Conservation (phyloP, 2,888 invertebrate genomes). For the Anarsia innoxiella region DNA sequence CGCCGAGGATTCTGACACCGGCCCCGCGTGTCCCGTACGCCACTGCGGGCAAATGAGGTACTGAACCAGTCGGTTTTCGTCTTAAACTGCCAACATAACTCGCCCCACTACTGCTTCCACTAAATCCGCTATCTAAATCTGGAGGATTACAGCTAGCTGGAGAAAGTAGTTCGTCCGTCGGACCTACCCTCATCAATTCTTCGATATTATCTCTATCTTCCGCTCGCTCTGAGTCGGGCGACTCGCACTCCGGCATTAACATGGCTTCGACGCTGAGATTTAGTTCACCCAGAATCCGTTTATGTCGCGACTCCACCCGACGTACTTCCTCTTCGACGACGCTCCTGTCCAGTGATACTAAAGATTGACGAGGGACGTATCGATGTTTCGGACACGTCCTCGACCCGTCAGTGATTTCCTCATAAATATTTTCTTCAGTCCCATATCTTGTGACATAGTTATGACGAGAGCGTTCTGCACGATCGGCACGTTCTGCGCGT, state of each 20-base stretch:
- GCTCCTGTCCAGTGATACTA: slow-evolving; percentile 80
- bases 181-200: slow-evolving; percentile 80
- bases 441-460: slow-evolving; percentile 87
- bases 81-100: slow-evolving; percentile 85
- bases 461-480: too few relatives aligned
- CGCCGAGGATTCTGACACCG: slow-evolving; percentile 62
- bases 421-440: slow-evolving; percentile 89
- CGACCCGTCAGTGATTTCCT: slow-evolving; percentile 83
- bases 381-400: slow-evolving; percentile 69
- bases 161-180: slow-evolving; percentile 82
- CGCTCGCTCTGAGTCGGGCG: slow-evolving; percentile 78
- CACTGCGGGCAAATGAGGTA: slow-evolving; percentile 67
- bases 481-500: slow-evolving; percentile 30
- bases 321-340: slow-evolving; percentile 89
- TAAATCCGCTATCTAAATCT: slow-evolving; percentile 88
- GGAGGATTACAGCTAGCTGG: slow-evolving; percentile 79
- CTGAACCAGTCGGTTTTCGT: slow-evolving; percentile 69
- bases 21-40: slow-evolving; percentile 70
- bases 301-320: slow-evolving; percentile 87
- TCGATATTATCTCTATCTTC: slow-evolving; percentile 78
- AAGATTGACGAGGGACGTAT: slow-evolving; percentile 72
- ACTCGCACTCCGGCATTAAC: slow-evolving; percentile 88
- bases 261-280: slow-evolving; percentile 93
- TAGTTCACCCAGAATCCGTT: slow-evolving; percentile 87
- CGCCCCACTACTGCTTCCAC: slow-evolving; percentile 88